Base-by-base conservation (phyloP, 2,113 vertebrate genomes). In the Epinephelus moara region DNA sequence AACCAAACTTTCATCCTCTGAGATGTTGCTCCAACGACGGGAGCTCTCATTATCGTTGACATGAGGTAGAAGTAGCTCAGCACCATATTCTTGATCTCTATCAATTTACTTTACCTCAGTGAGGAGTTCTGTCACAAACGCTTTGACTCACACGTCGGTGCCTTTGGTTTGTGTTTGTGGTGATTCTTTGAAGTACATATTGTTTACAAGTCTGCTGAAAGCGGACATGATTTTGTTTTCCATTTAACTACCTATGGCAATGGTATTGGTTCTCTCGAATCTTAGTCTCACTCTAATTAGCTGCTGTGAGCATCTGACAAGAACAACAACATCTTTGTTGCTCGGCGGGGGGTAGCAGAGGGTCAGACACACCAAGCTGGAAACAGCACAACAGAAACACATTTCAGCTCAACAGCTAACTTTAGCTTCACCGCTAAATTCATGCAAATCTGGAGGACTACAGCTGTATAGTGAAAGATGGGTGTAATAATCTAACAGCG, bases 311-410 rank as follows among this genome's bases (percentile, higher is more conserved):
- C 94, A 92, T 95, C 96, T 96, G 94, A 94, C 79, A 82, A 94
- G 93, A 94, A 95, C 87, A 95, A 95, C 95, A 97, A 96, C 96
- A 96, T 96, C 94, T 96, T 96, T 96, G 91, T 84, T 73, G 91
- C 96, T 95, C 96, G 93, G 95, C 82, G 86, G 96, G 96, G 93
- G 95, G 96, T 93, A 88, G 85, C 89, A 68, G 93, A 81, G 94
- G 93, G 91, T 90, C 88, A 91, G 81, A 85, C 74, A 57, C 55
- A 61, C 57, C 2, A 17, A 77, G 85, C 80, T 78, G 67, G 27
- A 85, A 89, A 78, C 80, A 57, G 84, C 23, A 80, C 70, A 70
- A 61, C 85, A 75, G 72, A 66, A 80, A 70, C 78, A 82, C 56
- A 55, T 61, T 80, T 42, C 27, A 56, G 49, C 53, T 74, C 23